phyloP scores from a whole-genome alignment of 2,888 invertebrate species.

The Rhagophthalmus giganteus region DNA sequence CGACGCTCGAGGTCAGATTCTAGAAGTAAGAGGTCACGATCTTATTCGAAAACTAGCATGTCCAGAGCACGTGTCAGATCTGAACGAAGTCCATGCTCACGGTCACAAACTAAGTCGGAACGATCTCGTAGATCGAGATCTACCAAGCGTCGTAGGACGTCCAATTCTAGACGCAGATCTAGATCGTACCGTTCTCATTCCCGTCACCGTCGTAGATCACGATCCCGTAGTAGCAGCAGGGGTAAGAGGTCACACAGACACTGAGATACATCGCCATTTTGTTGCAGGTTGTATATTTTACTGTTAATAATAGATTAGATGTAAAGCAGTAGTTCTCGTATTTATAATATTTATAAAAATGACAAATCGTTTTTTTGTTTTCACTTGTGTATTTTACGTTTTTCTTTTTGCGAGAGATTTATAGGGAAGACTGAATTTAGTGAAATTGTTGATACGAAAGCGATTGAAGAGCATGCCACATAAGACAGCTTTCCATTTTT shows the following conservation, averaged over 20 bases:
- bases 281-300: slow-evolving; percentile 35
- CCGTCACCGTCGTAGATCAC: slow-evolving; percentile 35
- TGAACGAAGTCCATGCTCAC: slow-evolving; percentile 10
- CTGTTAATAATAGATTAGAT: too few relatives aligned
- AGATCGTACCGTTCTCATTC: slow-evolving; percentile 36
- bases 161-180: slow-evolving; percentile 37
- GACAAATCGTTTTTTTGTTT: too few relatives aligned
- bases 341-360: too few relatives aligned
- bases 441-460: too few relatives aligned
- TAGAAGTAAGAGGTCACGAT: slow-evolving; percentile 27
- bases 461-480: too few relatives aligned
- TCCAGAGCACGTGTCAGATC: slow-evolving; percentile 22
- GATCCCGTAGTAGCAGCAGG: slow-evolving; percentile 41
- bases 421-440: too few relatives aligned
- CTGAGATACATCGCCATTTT: slow-evolving; percentile 33
- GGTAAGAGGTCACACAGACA: slow-evolving; percentile 44
- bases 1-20: slow-evolving; percentile 22
- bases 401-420: too few relatives aligned
- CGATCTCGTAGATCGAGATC: slow-evolving; percentile 20
- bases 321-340: too few relatives aligned
- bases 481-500: too few relatives aligned
- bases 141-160: slow-evolving; percentile 22
- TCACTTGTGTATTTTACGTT: too few relatives aligned
- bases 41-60: neutral
- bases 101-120: slow-evolving; percentile 17